phyloP scores from a whole-genome alignment of 2,797 vertebrate species.

The Sebastes ruberrimus region DNA sequence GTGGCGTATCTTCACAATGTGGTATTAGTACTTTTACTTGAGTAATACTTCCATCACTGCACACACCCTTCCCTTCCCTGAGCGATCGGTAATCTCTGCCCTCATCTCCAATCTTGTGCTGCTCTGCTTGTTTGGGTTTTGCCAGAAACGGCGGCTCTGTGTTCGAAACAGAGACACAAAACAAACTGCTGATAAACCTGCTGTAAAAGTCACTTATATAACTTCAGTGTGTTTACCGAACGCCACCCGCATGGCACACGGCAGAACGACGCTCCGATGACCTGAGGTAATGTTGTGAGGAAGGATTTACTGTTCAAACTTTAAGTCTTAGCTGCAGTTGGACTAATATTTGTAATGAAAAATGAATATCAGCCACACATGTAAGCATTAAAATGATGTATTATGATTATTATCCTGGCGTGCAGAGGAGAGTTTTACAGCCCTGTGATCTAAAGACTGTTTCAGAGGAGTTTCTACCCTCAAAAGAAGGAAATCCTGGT shows the following conservation, averaged over 20 bases:
- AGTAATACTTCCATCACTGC: background rate
- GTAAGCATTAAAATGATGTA: background rate
- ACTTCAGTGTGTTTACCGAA: conserved; percentile 60
- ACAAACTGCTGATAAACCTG: conserved; percentile 59
- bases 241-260: conserved; percentile 31
- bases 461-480: conserved; percentile 48
- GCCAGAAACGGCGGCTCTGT: conserved; percentile 55
- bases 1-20: background rate
- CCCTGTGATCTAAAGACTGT: conserved; percentile 10
- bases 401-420: background rate
- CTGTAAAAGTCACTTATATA: conserved; percentile 59
- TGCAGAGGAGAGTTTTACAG: conserved; percentile 23
- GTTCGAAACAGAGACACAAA: conserved; percentile 66
- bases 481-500: conserved; percentile 63
- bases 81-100: conserved; percentile 64
- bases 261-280: conserved; percentile 18
- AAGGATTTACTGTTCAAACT: conserved; percentile 49
- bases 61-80: conserved; percentile 35
- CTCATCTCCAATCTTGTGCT: conserved; percentile 65
- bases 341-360: conserved; percentile 6
- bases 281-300: conserved; percentile 45
- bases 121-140: conserved; percentile 80
- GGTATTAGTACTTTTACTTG: background rate
- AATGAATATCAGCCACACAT: background rate
- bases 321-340: background rate